Evolutionary conservation across 2,888 invertebrate species (phyloP).

Genomic region (Oscheius sp.): DNA sequence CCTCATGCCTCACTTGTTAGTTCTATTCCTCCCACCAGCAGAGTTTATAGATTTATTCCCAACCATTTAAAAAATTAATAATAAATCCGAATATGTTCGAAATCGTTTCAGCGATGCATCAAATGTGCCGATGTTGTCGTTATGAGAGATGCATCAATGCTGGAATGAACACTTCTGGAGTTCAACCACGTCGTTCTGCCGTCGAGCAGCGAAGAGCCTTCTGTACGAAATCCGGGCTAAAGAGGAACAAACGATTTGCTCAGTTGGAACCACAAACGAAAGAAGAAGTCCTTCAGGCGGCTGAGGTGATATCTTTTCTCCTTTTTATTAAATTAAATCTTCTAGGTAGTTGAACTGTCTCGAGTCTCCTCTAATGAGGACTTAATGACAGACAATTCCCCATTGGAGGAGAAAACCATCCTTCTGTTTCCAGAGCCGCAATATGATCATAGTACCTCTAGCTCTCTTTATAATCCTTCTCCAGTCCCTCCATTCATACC

Average conservation of each 20-base stretch:
- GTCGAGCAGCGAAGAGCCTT: slow-evolving; percentile 49
- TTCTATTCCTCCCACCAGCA: too few species aligned
- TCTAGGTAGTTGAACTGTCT: slow-evolving; percentile 9
- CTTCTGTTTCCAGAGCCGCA: neutral
- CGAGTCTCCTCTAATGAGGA: slow-evolving; percentile 16
- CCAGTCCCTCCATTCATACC: slow-evolving; percentile 1
- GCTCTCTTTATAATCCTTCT: neutral
- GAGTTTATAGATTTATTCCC: too few species aligned
- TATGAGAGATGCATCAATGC: slow-evolving; percentile 53
- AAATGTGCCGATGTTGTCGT: slow-evolving; percentile 64
- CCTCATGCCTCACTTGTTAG: too few species aligned
- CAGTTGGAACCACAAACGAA: slow-evolving; percentile 23
- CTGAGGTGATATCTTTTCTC: slow-evolving; percentile 1
- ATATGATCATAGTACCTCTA: neutral
- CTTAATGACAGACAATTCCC: too few species aligned
- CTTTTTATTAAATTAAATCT: neutral
- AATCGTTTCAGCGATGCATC: slow-evolving; percentile 58
- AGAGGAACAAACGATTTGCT: slow-evolving; percentile 63
- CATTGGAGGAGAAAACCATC: neutral
- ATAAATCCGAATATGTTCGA: neutral
- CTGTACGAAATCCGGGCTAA: slow-evolving; percentile 62
- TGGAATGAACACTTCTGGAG: slow-evolving; percentile 60
- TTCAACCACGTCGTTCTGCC: slow-evolving; percentile 50
- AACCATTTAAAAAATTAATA: neutral
- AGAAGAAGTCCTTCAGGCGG: slow-evolving; percentile 20